Evolutionary conservation across 2,113 vertebrate species (phyloP).

Genomic region (Pristiophorus japonicus): DNA sequence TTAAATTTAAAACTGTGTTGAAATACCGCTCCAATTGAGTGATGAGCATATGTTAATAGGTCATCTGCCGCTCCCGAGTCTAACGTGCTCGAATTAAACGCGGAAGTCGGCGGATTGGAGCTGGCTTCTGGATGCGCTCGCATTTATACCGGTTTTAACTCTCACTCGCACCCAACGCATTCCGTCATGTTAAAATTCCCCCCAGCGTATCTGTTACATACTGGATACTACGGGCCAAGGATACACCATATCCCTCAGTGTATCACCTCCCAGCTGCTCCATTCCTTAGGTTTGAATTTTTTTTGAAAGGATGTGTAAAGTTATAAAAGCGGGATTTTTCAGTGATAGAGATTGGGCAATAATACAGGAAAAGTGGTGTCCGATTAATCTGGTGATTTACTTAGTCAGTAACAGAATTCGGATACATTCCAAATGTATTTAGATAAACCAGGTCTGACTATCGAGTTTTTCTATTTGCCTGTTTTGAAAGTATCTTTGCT

Average conservation of each 20-base stretch:
- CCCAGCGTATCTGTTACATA: background rate
- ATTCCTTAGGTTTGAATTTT: background rate
- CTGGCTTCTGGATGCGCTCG: background rate
- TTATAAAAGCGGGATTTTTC: background rate
- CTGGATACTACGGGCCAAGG: background rate
- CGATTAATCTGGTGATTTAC: background rate
- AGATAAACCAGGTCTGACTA: background rate
- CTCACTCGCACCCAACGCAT: background rate
- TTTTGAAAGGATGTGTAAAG: background rate
- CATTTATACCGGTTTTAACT: background rate
- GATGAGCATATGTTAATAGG: too few species aligned
- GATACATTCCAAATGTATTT: background rate
- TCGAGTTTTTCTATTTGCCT: background rate
- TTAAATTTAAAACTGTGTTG: too few species aligned
- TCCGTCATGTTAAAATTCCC: background rate
- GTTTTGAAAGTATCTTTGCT: background rate
- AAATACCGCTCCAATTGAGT: too few species aligned
- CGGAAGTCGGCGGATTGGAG: background rate
- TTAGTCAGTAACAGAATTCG: background rate
- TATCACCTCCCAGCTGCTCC: background rate
- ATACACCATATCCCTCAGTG: background rate
- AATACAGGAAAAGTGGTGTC: background rate
- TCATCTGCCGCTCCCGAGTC: too few species aligned
- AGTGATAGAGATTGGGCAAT: background rate
- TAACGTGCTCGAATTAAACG: background rate